Percentiles rank a stretch among this genome's conserved stretches.
Evolutionary conservation across 2,113 vertebrate genomes (phyloP).

Genomic region (Limnothrissa miodon): DNA sequence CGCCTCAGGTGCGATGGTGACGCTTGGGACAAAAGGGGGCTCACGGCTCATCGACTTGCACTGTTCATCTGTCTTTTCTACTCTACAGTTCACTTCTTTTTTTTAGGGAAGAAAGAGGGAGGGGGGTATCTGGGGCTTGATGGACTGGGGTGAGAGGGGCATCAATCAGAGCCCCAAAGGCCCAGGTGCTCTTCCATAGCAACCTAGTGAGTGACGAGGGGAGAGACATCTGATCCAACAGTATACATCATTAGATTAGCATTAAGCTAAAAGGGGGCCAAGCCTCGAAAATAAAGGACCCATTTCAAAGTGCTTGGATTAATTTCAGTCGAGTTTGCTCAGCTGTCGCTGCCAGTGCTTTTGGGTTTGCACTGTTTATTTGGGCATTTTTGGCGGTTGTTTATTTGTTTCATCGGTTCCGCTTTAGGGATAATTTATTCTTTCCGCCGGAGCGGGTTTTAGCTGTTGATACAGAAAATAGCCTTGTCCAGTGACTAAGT

Average conservation of each 20-base stretch:
- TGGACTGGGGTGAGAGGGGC: not conserved
- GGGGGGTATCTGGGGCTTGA: not conserved
- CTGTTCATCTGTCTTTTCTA: slow-evolving; percentile 12
- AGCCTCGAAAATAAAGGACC: not conserved
- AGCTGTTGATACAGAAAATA: not conserved
- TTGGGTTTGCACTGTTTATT: not conserved
- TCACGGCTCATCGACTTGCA: slow-evolving; percentile 7
- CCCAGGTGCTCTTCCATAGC: slow-evolving; percentile 10
- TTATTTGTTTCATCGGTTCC: not conserved
- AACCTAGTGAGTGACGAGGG: slow-evolving; percentile 3
- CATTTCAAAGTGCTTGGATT: not conserved
- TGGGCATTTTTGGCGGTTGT: not conserved
- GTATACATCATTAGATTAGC: slow-evolving; percentile 7
- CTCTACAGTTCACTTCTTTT: not conserved
- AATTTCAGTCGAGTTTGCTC: not conserved
- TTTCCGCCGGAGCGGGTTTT: not conserved
- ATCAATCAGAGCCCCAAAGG: not conserved
- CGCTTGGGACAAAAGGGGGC: not conserved
- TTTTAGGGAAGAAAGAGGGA: not conserved
- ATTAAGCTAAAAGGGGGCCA: not conserved
- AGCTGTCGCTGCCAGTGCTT: not conserved
- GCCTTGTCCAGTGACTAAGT: not conserved
- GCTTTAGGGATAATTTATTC: not conserved
- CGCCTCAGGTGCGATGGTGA: not conserved
- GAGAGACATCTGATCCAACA: slow-evolving; percentile 7